These are phyloP conservation scores for Natator depressus DNA, from an alignment of 2,113 vertebrate species.

Conservation along the genomic window DNA sequence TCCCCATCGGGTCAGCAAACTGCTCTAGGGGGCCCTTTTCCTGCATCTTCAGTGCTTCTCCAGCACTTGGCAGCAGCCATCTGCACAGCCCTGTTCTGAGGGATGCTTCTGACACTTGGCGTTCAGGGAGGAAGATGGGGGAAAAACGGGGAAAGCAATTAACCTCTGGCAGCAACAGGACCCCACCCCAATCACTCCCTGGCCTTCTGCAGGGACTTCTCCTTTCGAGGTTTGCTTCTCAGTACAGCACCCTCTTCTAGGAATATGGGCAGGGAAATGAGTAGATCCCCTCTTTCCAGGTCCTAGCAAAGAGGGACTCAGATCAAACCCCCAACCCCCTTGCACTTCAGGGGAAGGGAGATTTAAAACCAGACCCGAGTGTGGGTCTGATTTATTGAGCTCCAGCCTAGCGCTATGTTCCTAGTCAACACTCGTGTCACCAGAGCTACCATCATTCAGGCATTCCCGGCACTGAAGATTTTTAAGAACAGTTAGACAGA, in stretches of 20 bases:
- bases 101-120: background rate
- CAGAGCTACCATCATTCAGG: background rate
- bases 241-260: background rate
- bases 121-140: background rate
- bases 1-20: conserved; percentile 13
- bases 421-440: background rate
- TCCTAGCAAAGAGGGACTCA: background rate
- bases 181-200: background rate
- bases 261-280: background rate
- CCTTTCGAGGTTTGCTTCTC: background rate
- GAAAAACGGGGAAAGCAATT: background rate
- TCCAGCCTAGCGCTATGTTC: background rate
- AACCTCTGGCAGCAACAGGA: background rate
- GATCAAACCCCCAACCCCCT: background rate
- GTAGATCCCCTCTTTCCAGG: background rate
- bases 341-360: background rate
- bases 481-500: background rate
- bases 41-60: background rate
- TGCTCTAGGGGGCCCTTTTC: background rate
- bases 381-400: background rate
- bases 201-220: no score
- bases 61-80: rapidly evolving
- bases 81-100: background rate
- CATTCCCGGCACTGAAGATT: background rate
- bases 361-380: background rate